Conservation (phyloP, 2,113 vertebrate genomes). For the Balaenoptera acutorostrata region DNA sequence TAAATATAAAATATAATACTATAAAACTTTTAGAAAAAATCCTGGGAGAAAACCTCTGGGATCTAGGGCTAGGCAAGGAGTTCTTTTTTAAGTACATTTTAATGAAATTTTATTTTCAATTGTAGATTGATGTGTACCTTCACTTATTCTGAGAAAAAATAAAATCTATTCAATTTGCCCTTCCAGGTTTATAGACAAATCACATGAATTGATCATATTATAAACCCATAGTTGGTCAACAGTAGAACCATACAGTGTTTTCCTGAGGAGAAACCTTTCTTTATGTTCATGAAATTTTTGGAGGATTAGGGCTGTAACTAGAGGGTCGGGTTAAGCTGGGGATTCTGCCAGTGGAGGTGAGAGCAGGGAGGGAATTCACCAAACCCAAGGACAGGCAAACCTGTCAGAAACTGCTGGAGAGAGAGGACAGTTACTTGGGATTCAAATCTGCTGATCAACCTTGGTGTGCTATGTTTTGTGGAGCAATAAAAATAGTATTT, state of each 20-base stretch:
- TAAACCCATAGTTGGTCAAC: neutral
- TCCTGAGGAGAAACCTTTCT: neutral
- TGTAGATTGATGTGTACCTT: neutral
- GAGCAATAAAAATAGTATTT: neutral
- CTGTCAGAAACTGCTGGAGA: neutral
- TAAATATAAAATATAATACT: neutral
- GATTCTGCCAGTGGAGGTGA: neutral
- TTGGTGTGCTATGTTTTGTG: neutral
- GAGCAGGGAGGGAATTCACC: neutral
- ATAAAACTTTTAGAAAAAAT: neutral
- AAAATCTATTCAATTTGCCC: neutral
- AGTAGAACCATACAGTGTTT: neutral
- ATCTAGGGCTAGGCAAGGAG: neutral
- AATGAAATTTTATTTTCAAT: neutral
- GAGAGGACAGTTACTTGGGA: neutral
- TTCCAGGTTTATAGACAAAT: neutral
- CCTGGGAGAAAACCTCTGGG: neutral
- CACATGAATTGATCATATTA: neutral
- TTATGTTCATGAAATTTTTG: neutral
- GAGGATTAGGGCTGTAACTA: neutral
- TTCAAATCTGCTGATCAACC: neutral
- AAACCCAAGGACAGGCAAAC: neutral
- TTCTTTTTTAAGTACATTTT: neutral
- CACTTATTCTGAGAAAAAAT: neutral
- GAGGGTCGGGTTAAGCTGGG: neutral